These are phyloP conservation scores for Falcunculus frontatus DNA, from an alignment of 2,113 vertebrate genomes.

Conservation along the genomic window DNA sequence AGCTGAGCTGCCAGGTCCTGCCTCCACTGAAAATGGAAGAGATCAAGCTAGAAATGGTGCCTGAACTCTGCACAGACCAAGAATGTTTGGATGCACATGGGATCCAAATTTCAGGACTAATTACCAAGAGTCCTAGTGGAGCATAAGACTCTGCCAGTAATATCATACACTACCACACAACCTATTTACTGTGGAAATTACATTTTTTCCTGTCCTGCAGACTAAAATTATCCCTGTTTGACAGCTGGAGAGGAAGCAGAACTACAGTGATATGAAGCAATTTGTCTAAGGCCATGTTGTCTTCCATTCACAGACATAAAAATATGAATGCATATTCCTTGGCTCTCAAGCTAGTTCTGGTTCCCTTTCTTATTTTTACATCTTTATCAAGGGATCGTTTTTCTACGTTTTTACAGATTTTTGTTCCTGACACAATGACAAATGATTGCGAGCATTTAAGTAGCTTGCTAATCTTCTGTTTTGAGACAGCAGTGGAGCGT, in stretches of 20 bases:
- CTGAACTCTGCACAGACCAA: not conserved
- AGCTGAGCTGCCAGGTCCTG: not conserved
- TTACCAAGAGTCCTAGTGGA: not conserved
- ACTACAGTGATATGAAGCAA: not conserved
- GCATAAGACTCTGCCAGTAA: not conserved
- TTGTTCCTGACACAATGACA: not conserved
- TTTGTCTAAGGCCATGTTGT: not conserved
- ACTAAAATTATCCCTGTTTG: not conserved
- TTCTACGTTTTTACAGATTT: not conserved
- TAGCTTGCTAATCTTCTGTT: not conserved
- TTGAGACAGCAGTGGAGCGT: not conserved
- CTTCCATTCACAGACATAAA: not conserved
- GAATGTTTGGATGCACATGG: not conserved
- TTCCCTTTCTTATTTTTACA: not conserved
- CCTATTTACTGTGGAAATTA: not conserved
- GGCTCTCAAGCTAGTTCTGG: not conserved
- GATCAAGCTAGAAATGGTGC: not conserved
- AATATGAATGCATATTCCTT: not conserved
- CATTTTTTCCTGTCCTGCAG: not conserved
- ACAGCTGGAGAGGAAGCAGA: conserved; percentile 13
- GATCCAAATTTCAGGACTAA: not conserved
- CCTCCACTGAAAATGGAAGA: not conserved
- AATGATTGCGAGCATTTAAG: not conserved
- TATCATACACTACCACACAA: not conserved
- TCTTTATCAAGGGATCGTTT: not conserved